These are phyloP conservation scores for Epizoanthus illoricatus DNA, from an alignment of 92 coral and sea anemone genomes.

Conservation along the genomic window DNA sequence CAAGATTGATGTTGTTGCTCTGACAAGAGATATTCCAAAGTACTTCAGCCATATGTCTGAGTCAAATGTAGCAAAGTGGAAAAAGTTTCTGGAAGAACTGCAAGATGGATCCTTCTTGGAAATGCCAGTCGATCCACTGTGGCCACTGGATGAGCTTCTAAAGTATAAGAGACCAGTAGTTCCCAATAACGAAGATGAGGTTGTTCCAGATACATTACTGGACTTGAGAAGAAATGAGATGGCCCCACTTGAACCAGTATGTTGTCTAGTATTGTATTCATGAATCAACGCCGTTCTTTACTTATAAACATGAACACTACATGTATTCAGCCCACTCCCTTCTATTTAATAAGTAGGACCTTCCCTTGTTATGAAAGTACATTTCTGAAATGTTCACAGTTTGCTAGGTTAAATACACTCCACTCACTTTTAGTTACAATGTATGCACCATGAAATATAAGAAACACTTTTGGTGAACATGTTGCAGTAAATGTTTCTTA, in stretches of 20 bases:
- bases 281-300: too few relatives aligned
- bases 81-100: conserved; percentile 27
- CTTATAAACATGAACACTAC: too few relatives aligned
- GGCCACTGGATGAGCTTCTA: conserved; percentile 33
- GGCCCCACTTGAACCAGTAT: not conserved
- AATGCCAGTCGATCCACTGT: conserved; percentile 33
- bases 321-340: too few relatives aligned
- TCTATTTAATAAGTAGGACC: too few relatives aligned
- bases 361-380: too few relatives aligned
- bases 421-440: too few relatives aligned
- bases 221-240: not conserved
- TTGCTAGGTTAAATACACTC: too few relatives aligned
- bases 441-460: too few relatives aligned
- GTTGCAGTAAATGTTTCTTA: too few relatives aligned
- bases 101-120: conserved; percentile 9
- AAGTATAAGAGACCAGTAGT: conserved; percentile 3
- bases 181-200: not conserved
- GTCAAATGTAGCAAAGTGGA: conserved; percentile 24
- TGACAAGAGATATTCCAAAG: conserved; percentile 50
- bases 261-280: not conserved
- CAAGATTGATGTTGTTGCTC: conserved; percentile 41
- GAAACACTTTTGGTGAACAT: too few relatives aligned
- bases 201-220: not conserved
- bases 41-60: conserved; percentile 44
- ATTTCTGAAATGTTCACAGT: too few relatives aligned